These are phyloP conservation scores for Tortrix viridana DNA, from an alignment of 2,888 invertebrate species.

Conservation along the genomic window DNA sequence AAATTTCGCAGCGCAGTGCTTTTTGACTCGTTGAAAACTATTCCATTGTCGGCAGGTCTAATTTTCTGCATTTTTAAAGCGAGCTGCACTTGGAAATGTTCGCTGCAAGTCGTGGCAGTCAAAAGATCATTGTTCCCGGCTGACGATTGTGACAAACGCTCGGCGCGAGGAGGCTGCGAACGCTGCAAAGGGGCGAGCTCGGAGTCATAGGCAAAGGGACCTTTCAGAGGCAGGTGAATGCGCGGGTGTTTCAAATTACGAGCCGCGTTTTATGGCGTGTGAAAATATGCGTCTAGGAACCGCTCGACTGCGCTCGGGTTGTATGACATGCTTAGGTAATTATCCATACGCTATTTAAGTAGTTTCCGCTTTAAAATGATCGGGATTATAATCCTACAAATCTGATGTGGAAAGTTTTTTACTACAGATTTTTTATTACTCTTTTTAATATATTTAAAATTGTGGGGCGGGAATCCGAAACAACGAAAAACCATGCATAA, in stretches of 20 bases:
- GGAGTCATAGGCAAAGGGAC: constrained; percentile 52
- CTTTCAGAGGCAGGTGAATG: constrained; percentile 61
- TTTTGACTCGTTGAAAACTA: constrained; percentile 31
- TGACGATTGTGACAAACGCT: constrained; percentile 63
- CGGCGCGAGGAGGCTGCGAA: constrained; percentile 45
- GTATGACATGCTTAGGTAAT: constrained; percentile 5
- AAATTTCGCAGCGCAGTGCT: constrained; percentile 1
- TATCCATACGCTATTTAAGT: not conserved
- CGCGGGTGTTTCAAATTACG: constrained; percentile 60
- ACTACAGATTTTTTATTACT: no score
- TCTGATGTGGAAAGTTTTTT: no score
- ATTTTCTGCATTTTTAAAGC: constrained; percentile 62
- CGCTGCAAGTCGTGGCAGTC: constrained; percentile 60
- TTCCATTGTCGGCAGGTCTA: constrained; percentile 52
- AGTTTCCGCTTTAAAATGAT: not conserved
- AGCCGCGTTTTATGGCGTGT: constrained; percentile 58
- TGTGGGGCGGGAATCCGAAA: no score
- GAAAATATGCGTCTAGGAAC: constrained; percentile 49
- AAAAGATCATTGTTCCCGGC: constrained; percentile 74
- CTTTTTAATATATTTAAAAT: no score
- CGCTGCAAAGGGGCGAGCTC: constrained; percentile 53
- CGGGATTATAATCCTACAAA: not conserved
- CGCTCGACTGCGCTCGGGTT: constrained; percentile 5
- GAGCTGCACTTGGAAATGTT: constrained; percentile 49
- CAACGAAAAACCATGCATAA: no score